Conservation (phyloP, 35 echinoderm and acorn worm genomes). For the Heliocidaris tuberculata region DNA sequence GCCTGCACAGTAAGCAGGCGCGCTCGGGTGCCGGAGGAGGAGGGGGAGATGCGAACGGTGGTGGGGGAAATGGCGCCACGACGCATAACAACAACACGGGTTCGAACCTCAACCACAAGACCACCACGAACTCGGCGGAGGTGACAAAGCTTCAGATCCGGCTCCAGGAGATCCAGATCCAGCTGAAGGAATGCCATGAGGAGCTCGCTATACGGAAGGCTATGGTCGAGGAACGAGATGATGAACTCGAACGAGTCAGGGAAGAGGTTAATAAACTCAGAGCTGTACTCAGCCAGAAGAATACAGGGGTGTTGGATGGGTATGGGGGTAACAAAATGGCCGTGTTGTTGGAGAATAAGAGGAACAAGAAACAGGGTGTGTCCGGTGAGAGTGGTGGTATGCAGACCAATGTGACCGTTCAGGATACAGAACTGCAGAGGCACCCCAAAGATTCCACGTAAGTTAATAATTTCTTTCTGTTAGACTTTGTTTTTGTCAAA, state of each 20-base stretch:
- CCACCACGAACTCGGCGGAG: slow-evolving; percentile 44
- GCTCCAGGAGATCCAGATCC: slow-evolving; percentile 62
- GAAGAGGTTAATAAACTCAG: slow-evolving; percentile 94
- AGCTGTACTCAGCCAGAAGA: slow-evolving; percentile 63
- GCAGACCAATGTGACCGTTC: slow-evolving; percentile 36
- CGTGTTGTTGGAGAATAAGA: slow-evolving; percentile 51
- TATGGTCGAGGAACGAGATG: slow-evolving; percentile 64
- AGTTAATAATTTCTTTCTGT: slow-evolving; percentile 17
- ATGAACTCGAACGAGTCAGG: slow-evolving; percentile 63
- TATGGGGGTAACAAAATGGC: slow-evolving; percentile 19
- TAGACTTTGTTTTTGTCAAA: too few relatives aligned
- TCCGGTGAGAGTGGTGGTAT: slow-evolving; percentile 92
- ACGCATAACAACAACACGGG: slow-evolving; percentile 13
- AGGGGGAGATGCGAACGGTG: neutral
- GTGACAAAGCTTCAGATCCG: slow-evolving; percentile 65
- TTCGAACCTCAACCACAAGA: slow-evolving; percentile 31
- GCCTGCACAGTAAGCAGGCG: slow-evolving; percentile 33
- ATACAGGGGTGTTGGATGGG: slow-evolving; percentile 61
- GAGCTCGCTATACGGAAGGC: slow-evolving; percentile 52
- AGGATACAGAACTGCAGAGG: slow-evolving; percentile 60
- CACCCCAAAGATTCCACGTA: slow-evolving; percentile 80
- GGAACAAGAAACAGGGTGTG: slow-evolving; percentile 98
- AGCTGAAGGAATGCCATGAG: slow-evolving; percentile 64
- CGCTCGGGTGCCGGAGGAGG: neutral
- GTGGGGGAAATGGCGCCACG: neutral